Percentiles rank a stretch among this genome's conserved stretches.
Conservation (phyloP, 23 tunicate genomes). For the Trididemnum miniatum region DNA sequence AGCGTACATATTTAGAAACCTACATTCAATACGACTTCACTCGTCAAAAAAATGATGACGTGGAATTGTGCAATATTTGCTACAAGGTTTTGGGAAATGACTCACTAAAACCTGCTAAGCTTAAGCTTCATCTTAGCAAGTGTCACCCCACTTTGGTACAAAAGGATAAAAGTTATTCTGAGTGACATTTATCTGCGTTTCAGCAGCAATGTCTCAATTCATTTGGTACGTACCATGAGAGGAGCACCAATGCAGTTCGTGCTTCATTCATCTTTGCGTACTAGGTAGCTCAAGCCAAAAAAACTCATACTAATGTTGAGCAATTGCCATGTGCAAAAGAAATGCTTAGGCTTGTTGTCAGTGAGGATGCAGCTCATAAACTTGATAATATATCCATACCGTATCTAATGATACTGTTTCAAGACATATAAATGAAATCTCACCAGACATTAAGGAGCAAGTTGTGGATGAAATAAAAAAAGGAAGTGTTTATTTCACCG, state of each 20-base stretch:
- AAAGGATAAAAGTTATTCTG: slow-evolving; percentile 15
- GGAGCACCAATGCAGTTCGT: slow-evolving; percentile 5
- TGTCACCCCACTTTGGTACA: too few species aligned
- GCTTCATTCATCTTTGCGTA: slow-evolving; percentile 10
- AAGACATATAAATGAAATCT: slow-evolving; percentile 17
- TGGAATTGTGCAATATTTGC: slow-evolving; percentile 10
- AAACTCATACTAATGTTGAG: slow-evolving; percentile 3
- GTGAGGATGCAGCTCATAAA: slow-evolving; percentile 7
- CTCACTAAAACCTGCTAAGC: slow-evolving; percentile 5
- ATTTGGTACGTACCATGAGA: slow-evolving; percentile 19
- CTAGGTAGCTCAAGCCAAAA: slow-evolving; percentile 7
- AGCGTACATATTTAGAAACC: too few species aligned
- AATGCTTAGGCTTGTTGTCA: slow-evolving; percentile 14
- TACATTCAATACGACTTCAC: slow-evolving; percentile 4
- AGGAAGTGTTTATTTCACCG: too few species aligned
- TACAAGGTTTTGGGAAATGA: slow-evolving; percentile 20
- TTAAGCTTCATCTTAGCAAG: too few species aligned
- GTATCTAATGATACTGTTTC: slow-evolving; percentile 19
- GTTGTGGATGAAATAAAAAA: slow-evolving; percentile 20
- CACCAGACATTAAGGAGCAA: slow-evolving; percentile 10
- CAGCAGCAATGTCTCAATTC: background rate
- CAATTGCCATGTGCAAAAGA: slow-evolving; percentile 17
- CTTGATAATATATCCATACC: slow-evolving; percentile 16
- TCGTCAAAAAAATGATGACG: slow-evolving; percentile 15
- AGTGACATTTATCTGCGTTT: background rate